Evolutionary conservation across 2,888 invertebrate genomes (phyloP), one percentile per base, ranked within the genome.

Genomic region (Girardia tigrina): DNA sequence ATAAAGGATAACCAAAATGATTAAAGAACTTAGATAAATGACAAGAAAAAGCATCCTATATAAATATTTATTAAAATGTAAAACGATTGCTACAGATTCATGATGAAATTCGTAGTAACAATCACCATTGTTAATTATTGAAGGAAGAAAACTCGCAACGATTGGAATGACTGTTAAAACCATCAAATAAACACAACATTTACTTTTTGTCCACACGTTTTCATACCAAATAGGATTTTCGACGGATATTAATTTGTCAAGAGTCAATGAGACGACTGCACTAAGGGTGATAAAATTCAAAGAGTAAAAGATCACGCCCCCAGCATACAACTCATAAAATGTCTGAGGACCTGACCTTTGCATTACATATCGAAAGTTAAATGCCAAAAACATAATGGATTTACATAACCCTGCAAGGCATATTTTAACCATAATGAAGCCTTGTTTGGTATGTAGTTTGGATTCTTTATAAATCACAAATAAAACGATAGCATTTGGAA

Each of bases 241-340:
- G n/a, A 56, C 56, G n/a, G 56, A n/a, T 16, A 56, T 2, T 56
- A 56, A 56, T 56, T 56, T 56, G 23, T 56, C 56, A 6, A 56
- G 23, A 12, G 56, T 56, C 23, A 56, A 8, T 2, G n/a, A 8
- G n/a, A 56, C 23, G 4, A 56, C 23, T 8, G 56, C 4, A 56
- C 20, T 56, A 56, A 56, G 56, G 23, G 56, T 56, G n/a, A 56
- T 56, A 56, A 56, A 56, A 56, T 56, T 56, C 23, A 56, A 56
- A 56, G 56, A 56, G 23, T 56, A 56, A 56, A 56, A 56, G 2
- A 56, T 56, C 56, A 56, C 56, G 23, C 56, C 56, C 6, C 56
- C 56, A 6, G n/a, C n/a, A 56, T 56, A n/a, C 23, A 56, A 16
- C 23, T 56, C 56, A 56, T 12, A 56, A 56, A 56, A 56, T 56